These are phyloP conservation scores for Tachysurus fulvidraco DNA, from an alignment of 2,113 vertebrate species.

Conservation along the genomic window DNA sequence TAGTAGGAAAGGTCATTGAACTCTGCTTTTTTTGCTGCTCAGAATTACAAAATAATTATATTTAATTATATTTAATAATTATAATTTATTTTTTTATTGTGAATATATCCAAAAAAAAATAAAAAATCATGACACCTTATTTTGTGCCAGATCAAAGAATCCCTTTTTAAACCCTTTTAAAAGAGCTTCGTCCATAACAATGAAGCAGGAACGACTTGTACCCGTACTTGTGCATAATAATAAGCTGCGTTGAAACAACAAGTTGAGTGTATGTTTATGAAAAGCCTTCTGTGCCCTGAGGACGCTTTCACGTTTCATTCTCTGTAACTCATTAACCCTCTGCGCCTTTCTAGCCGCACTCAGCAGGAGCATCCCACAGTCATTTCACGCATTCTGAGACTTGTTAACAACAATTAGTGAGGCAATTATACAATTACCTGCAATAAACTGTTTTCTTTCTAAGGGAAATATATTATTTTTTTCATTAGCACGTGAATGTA, in stretches of 20 bases:
- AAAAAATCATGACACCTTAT: neutral
- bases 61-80: too few relatives aligned
- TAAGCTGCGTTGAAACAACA: constrained; percentile 59
- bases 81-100: too few relatives aligned
- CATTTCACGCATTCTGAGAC: constrained; percentile 71
- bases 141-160: neutral
- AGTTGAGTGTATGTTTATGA: constrained; percentile 72
- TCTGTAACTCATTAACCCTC: constrained; percentile 74
- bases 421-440: constrained; percentile 78
- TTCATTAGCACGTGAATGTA: constrained; percentile 72
- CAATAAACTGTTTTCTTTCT: constrained; percentile 73
- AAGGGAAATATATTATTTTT: constrained; percentile 45
- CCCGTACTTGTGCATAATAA: constrained; percentile 42
- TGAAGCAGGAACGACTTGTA: constrained; percentile 62
- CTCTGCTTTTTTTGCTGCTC: neutral
- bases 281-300: constrained; percentile 53
- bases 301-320: constrained; percentile 65
- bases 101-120: too few relatives aligned
- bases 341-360: constrained; percentile 67
- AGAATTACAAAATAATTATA: neutral
- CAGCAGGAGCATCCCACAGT: constrained; percentile 64
- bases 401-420: constrained; percentile 82
- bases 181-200: constrained; percentile 56
- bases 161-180: constrained; percentile 10
- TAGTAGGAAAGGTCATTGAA: neutral